Conservation (phyloP, 2,888 invertebrate species). For the Macaria notata region DNA sequence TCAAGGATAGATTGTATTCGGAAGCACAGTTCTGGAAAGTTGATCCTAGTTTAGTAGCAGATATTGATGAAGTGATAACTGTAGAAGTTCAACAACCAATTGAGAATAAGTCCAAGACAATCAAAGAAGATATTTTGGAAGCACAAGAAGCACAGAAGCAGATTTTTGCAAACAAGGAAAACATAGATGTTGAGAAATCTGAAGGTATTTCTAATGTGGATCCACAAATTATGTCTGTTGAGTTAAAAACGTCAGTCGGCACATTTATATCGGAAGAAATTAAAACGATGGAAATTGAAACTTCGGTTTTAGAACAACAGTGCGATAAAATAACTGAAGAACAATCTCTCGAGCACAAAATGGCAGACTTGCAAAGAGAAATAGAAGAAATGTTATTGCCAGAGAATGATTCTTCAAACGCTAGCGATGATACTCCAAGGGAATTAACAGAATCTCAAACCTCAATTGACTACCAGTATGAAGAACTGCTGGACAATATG, state of each 20-base stretch:
- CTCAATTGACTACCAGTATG: constrained; percentile 58
- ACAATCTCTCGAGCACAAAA: constrained; percentile 71
- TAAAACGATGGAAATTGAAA: constrained; percentile 33
- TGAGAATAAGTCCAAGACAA: constrained; percentile 11
- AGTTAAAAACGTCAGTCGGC: constrained; percentile 23
- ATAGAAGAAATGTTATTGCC: constrained; percentile 75
- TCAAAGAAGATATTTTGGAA: neutral
- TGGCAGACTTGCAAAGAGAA: constrained; percentile 76
- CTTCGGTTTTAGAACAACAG: constrained; percentile 22
- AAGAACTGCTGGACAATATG: constrained; percentile 59
- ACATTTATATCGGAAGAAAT: constrained; percentile 40
- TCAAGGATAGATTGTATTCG: constrained; percentile 69
- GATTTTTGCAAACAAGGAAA: no score
- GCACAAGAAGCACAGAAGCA: no score
- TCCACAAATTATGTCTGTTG: constrained; percentile 8
- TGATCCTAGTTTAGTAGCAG: constrained; percentile 53
- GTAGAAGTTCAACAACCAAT: constrained; percentile 45
- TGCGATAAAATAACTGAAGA: constrained; percentile 58
- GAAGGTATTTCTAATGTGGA: constrained; percentile 12
- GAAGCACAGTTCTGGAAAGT: constrained; percentile 76
- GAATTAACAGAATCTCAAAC: constrained; percentile 57
- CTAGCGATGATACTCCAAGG: constrained; percentile 61
- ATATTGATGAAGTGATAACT: constrained; percentile 51
- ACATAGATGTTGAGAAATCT: constrained; percentile 13
- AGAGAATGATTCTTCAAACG: constrained; percentile 68